These are phyloP conservation scores for Pilophorus perplexus DNA, from an alignment of 2,888 invertebrate genomes.

Conservation along the genomic window DNA sequence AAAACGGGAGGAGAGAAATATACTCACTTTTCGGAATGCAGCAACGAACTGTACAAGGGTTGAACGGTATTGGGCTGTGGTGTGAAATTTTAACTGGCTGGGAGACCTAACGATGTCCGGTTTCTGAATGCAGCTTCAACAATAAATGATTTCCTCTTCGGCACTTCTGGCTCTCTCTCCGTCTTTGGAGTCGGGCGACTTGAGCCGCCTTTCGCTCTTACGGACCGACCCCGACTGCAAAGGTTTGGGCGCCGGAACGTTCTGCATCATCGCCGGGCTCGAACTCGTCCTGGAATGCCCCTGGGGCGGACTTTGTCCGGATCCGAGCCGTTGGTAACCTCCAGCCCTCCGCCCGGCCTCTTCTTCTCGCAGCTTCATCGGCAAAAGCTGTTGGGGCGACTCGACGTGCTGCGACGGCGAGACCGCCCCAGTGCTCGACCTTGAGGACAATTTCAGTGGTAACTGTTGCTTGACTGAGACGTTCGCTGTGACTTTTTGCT, in stretches of 20 bases:
- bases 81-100: too few relatives aligned
- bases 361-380: conserved; percentile 59
- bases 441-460: conserved; percentile 78
- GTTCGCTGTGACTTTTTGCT: conserved; percentile 64
- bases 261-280: conserved; percentile 72
- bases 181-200: conserved; percentile 14
- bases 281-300: conserved; percentile 80
- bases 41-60: too few relatives aligned
- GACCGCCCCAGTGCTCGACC: conserved; percentile 51
- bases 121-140: too few relatives aligned
- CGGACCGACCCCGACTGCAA: neutral
- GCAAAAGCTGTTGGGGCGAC: conserved; percentile 60
- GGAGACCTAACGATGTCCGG: too few relatives aligned
- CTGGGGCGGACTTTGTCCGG: conserved; percentile 51
- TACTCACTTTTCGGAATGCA: too few relatives aligned
- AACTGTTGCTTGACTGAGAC: conserved; percentile 79
- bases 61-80: too few relatives aligned
- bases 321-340: conserved; percentile 56
- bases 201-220: conserved; percentile 21
- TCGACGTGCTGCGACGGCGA: conserved; percentile 50
- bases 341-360: conserved; percentile 50
- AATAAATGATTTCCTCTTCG: conserved; percentile 29
- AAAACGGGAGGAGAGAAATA: too few relatives aligned
- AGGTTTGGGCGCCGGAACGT: conserved; percentile 48
- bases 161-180: neutral